Percentiles rank a stretch among this genome's conserved stretches.
Conservation (phyloP, 2,888 invertebrate species). For the Eilema sororculum region DNA sequence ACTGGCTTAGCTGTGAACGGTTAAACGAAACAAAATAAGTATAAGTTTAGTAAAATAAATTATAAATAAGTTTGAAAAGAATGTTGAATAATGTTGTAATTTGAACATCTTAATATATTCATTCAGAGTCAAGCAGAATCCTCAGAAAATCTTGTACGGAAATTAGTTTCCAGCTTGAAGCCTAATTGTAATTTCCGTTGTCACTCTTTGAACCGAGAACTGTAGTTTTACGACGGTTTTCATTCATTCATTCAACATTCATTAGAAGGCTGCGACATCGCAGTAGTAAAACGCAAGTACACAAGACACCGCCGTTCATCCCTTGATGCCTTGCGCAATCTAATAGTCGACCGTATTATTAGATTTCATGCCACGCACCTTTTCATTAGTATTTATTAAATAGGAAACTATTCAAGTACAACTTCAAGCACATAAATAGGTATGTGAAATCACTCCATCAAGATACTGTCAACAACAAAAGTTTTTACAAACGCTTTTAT, state of each 20-base stretch:
- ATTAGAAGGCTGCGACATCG: not conserved
- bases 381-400: not conserved
- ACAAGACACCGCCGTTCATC: conserved; percentile 8
- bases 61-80: no score
- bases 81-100: no score
- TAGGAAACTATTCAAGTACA: not conserved
- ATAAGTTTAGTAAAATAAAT: no score
- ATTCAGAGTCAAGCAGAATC: no score
- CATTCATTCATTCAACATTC: conserved; percentile 10
- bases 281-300: conserved; percentile 13
- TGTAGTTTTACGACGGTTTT: conserved; percentile 15
- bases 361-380: not conserved
- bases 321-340: conserved; percentile 14
- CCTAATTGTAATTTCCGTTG: conserved; percentile 1
- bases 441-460: no score
- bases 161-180: not conserved
- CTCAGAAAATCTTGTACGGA: not conserved
- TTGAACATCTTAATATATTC: no score
- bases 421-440: no score
- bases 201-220: conserved; percentile 1
- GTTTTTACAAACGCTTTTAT: no score
- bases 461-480: no score
- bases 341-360: not conserved
- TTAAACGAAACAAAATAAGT: not conserved
- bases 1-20: no score